Conservation (phyloP, 2,797 vertebrate species). For the Fringilla coelebs region DNA sequence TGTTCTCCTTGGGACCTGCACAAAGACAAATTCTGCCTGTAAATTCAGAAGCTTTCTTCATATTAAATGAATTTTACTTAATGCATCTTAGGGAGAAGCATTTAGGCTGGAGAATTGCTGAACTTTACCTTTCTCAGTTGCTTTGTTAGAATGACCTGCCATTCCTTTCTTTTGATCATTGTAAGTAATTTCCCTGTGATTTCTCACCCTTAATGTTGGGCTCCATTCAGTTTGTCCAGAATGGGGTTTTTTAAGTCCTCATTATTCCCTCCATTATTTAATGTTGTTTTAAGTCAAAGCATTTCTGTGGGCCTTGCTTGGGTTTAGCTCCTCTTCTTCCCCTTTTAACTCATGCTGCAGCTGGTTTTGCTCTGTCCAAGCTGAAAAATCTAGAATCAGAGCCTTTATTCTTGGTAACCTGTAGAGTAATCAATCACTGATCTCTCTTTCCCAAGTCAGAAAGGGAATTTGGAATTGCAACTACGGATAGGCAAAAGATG, state of each 20-base stretch:
- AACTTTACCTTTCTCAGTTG: not conserved
- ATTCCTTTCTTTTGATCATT: not conserved
- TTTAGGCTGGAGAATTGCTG: not conserved
- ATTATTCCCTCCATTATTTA: not conserved
- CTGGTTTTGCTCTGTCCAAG: not conserved
- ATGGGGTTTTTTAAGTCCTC: not conserved
- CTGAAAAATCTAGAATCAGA: not conserved
- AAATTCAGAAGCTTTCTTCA: constrained; percentile 1
- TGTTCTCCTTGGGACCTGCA: constrained; percentile 12
- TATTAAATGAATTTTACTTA: not conserved
- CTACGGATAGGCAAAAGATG: not conserved
- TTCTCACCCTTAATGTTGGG: not conserved
- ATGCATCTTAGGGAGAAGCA: not conserved
- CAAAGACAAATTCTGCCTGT: constrained; percentile 39
- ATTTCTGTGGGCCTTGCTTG: not conserved
- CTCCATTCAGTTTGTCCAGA: not conserved
- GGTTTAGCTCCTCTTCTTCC: not conserved
- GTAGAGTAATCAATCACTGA: constrained; percentile 6
- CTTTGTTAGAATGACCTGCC: not conserved
- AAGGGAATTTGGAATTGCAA: constrained; percentile 21
- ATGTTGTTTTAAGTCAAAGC: not conserved
- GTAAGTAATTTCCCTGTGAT: not conserved
- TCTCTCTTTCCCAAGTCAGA: not conserved
- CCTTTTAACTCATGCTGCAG: not conserved
- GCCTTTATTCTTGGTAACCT: not conserved